Percentiles rank a stretch among this genome's conserved stretches.
Conservation (phyloP, 1,140 invertebrate genomes). For the Mycetomoellerius zeteki region DNA sequence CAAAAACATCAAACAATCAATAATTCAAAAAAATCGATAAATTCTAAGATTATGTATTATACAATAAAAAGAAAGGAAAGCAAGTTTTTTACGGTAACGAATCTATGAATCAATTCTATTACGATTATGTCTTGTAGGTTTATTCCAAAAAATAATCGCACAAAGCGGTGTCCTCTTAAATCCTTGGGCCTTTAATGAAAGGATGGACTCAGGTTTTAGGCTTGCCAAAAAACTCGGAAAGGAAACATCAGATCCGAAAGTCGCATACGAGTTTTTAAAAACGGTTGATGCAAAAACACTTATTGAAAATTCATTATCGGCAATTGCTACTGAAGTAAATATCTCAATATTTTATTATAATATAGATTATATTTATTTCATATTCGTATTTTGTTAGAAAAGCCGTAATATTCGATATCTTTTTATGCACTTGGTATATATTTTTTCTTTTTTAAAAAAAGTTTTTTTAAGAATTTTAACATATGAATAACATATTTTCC, state of each 20-base stretch:
- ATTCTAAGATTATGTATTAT: neutral
- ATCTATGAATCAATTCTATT: neutral
- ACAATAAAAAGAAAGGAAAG: neutral
- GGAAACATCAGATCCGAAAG: conserved; percentile 82
- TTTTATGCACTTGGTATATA: too few relatives aligned
- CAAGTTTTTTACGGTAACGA: neutral
- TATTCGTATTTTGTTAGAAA: too few relatives aligned
- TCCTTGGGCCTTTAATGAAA: conserved; percentile 80
- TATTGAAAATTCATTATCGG: neutral
- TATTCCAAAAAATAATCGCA: conserved; percentile 88
- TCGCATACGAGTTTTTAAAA: conserved; percentile 85
- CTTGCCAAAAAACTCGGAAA: conserved; percentile 84
- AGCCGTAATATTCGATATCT: too few relatives aligned
- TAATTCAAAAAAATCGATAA: neutral
- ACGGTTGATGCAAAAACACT: conserved; percentile 76
- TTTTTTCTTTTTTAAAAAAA: too few relatives aligned
- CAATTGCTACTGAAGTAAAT: neutral
- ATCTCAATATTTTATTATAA: neutral
- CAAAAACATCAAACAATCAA: neutral
- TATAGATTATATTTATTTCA: neutral
- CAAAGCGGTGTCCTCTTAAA: conserved; percentile 88
- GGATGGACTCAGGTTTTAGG: conserved; percentile 71
- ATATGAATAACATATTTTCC: neutral
- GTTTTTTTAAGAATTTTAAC: too few relatives aligned
- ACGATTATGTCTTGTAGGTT: conserved; percentile 75